phyloP scores from a whole-genome alignment of 2,888 invertebrate genomes.

The Pristionchus fissidentatus region DNA sequence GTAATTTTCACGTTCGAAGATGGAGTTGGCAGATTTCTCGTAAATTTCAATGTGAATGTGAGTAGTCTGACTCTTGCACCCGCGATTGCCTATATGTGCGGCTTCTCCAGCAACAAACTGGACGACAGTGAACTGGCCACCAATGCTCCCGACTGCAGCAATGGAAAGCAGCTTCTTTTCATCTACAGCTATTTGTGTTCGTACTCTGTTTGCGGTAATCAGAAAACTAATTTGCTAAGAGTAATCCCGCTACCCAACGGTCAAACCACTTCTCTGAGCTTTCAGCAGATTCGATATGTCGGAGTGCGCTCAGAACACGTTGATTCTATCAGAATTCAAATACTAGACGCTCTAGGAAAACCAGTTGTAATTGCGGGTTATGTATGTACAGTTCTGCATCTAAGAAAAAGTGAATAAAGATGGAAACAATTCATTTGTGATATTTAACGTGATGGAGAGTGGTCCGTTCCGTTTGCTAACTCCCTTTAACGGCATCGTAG shows the following conservation, averaged over 20 bases:
- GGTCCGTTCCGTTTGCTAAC: background rate
- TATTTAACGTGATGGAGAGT: background rate
- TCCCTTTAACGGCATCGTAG: background rate
- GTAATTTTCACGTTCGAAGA: background rate
- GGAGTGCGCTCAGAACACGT: background rate
- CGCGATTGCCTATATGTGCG: conserved; percentile 4
- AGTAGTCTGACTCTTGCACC: background rate
- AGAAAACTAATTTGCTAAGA: background rate
- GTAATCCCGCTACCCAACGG: background rate
- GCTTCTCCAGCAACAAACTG: background rate
- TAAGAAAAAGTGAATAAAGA: background rate
- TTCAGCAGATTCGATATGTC: background rate
- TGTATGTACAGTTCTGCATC: background rate
- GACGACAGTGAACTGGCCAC: background rate
- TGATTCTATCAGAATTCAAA: background rate
- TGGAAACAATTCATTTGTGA: too few species aligned
- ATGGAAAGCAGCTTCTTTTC: background rate
- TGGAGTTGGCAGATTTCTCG: background rate
- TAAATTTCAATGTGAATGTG: background rate
- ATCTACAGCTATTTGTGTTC: background rate
- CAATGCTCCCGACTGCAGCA: background rate
- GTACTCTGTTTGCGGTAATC: background rate
- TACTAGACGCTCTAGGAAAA: background rate
- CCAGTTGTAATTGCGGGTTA: background rate
- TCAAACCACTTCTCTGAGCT: background rate